phyloP scores from a whole-genome alignment of 2,797 vertebrate genomes.

The Gastrophryne carolinensis region DNA sequence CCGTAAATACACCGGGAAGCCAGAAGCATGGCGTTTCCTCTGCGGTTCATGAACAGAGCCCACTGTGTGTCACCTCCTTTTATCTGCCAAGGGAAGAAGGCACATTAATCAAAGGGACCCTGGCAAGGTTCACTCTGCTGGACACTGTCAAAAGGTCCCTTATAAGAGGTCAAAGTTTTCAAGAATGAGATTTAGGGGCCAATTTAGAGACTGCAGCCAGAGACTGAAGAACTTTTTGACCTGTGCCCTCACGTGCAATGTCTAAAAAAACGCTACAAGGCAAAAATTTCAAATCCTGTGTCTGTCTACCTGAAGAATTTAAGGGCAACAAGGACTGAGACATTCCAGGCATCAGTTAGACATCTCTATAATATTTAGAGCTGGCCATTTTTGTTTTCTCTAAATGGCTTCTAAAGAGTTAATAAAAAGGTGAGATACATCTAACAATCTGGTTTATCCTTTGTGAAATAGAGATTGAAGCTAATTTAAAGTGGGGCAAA shows the following conservation, averaged over 20 bases:
- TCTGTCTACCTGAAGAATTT: not conserved
- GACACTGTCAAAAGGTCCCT: constrained; percentile 9
- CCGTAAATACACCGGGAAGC: constrained; percentile 1
- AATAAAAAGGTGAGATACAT: no score
- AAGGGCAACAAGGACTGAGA: not conserved
- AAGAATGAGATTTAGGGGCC: constrained; percentile 34
- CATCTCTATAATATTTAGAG: no score
- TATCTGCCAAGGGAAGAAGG: constrained; percentile 13
- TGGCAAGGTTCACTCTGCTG: not conserved
- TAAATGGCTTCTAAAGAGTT: no score
- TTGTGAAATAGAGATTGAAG: no score
- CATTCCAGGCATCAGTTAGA: no score
- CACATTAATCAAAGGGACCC: constrained; percentile 31
- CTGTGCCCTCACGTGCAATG: constrained; percentile 16
- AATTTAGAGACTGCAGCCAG: not conserved
- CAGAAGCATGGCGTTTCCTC: not conserved
- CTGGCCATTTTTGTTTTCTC: no score
- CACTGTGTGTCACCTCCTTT: constrained; percentile 21
- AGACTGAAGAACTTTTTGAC: constrained; percentile 17
- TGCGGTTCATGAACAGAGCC: not conserved
- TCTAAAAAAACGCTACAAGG: not conserved
- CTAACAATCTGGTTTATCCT: no score
- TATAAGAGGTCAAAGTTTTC: constrained; percentile 36
- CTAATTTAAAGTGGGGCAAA: no score
- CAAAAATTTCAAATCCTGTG: constrained; percentile 13